Percentiles rank a stretch among this genome's conserved stretches.
phyloP scores from a whole-genome alignment of 2,113 vertebrate genomes.

The Cranoglanis bouderius region DNA sequence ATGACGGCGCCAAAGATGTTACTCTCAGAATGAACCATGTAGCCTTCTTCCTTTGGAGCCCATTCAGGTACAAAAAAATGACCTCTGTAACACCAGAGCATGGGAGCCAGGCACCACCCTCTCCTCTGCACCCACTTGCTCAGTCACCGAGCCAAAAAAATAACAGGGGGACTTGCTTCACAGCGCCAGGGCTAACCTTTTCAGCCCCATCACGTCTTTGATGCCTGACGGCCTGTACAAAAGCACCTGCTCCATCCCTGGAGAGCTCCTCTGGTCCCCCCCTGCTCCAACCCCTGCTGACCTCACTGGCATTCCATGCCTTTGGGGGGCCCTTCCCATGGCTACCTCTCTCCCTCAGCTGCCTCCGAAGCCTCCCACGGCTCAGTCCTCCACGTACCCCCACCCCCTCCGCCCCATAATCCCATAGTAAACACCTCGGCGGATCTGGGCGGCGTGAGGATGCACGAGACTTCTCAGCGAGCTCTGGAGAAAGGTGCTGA shows the following conservation, averaged over 20 bases:
- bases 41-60: slow-evolving; percentile 39
- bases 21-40: slow-evolving; percentile 32
- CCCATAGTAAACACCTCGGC: slow-evolving; percentile 84
- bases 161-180: slow-evolving; percentile 65
- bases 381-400: slow-evolving; percentile 34
- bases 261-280: slow-evolving; percentile 64
- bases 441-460: slow-evolving; percentile 51
- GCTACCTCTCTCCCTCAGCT: slow-evolving; percentile 79
- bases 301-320: slow-evolving; percentile 83
- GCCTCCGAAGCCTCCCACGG: slow-evolving; percentile 58
- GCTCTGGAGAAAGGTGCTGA: slow-evolving; percentile 61
- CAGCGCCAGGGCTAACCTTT: slow-evolving; percentile 79
- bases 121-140: slow-evolving; percentile 59
- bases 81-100: slow-evolving; percentile 52
- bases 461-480: slow-evolving; percentile 68
- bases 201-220: slow-evolving; percentile 75
- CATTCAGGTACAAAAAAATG: slow-evolving; percentile 56
- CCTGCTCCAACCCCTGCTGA: slow-evolving; percentile 72
- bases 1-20: slow-evolving; percentile 13
- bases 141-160: slow-evolving; percentile 42
- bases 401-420: slow-evolving; percentile 77
- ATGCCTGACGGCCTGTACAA: slow-evolving; percentile 74
- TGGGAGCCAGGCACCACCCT: slow-evolving; percentile 54
- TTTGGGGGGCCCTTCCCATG: slow-evolving; percentile 82
- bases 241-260: slow-evolving; percentile 83